phyloP scores from a whole-genome alignment of 2,888 invertebrate species.

The Hypena proboscidalis region DNA sequence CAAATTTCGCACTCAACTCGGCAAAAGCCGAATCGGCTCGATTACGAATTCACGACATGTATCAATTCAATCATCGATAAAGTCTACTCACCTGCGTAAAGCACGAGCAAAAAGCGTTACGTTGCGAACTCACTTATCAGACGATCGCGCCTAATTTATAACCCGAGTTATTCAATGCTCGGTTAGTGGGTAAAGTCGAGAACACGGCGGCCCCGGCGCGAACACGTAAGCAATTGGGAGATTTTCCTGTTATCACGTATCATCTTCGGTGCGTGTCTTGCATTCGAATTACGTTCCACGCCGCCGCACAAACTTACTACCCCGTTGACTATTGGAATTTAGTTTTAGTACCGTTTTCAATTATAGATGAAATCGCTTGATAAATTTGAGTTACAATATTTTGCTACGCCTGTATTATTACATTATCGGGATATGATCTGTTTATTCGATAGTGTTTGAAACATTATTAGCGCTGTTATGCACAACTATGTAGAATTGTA shows the following conservation, averaged over 20 bases:
- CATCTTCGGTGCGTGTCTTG: conserved; percentile 79
- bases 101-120: conserved; percentile 73
- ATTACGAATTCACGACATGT: conserved; percentile 73
- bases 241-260: conserved; percentile 85
- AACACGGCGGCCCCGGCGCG: conserved; percentile 60
- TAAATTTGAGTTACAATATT: conserved; percentile 45
- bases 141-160: conserved; percentile 81
- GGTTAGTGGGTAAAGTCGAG: conserved; percentile 60
- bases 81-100: conserved; percentile 75
- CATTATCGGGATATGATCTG: conserved; percentile 8
- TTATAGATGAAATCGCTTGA: conserved; percentile 41
- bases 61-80: conserved; percentile 79
- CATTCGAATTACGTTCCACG: conserved; percentile 55
- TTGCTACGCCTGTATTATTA: conserved; percentile 16
- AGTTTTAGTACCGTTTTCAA: conserved; percentile 50
- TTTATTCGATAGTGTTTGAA: background rate
- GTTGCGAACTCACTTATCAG: conserved; percentile 73
- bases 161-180: conserved; percentile 78
- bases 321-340: conserved; percentile 60
- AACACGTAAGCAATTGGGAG: conserved; percentile 85
- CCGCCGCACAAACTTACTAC: conserved; percentile 62
- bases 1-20: conserved; percentile 26
- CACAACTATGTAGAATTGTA: background rate
- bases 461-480: background rate
- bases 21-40: conserved; percentile 37